Conservation (phyloP, 2,888 invertebrate genomes). For the Platycheirus albimanus region DNA sequence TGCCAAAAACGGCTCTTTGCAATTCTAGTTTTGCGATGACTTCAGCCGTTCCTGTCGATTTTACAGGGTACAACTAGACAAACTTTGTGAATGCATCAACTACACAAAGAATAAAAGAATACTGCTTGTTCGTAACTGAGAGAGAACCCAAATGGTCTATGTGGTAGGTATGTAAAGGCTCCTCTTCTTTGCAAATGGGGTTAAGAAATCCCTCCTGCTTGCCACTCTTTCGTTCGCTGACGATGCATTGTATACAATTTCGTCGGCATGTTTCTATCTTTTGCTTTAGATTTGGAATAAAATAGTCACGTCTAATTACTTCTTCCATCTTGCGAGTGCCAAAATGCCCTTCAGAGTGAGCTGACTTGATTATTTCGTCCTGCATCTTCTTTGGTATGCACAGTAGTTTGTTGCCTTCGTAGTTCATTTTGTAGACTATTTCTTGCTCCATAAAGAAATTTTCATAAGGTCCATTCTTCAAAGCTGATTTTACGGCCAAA, state of each 20-base stretch:
- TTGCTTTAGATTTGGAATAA: slow-evolving; percentile 77
- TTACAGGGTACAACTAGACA: background rate
- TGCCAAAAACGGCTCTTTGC: slow-evolving; percentile 72
- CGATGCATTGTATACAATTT: slow-evolving; percentile 2
- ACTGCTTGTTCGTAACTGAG: slow-evolving; percentile 75
- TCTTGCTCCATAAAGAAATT: background rate
- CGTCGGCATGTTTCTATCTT: background rate
- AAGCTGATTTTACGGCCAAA: too few relatives aligned
- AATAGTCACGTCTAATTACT: slow-evolving; percentile 16
- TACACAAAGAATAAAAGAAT: slow-evolving; percentile 77
- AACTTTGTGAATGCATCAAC: slow-evolving; percentile 64
- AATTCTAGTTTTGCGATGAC: slow-evolving; percentile 55
- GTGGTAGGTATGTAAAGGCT: slow-evolving; percentile 68
- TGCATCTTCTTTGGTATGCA: background rate
- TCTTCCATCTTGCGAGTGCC: too few relatives aligned
- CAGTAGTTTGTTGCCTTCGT: too few relatives aligned
- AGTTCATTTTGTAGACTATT: background rate
- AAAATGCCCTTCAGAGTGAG: background rate
- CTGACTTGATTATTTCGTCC: background rate
- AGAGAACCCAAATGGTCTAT: slow-evolving; percentile 80
- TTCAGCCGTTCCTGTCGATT: background rate
- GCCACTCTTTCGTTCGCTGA: background rate
- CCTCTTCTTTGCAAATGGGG: background rate
- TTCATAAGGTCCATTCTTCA: background rate
- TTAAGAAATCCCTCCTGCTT: slow-evolving; percentile 1